Percentiles rank a stretch among this genome's conserved stretches.
phyloP scores from a whole-genome alignment of 1,140 invertebrate species.

The Tribolium madens region DNA sequence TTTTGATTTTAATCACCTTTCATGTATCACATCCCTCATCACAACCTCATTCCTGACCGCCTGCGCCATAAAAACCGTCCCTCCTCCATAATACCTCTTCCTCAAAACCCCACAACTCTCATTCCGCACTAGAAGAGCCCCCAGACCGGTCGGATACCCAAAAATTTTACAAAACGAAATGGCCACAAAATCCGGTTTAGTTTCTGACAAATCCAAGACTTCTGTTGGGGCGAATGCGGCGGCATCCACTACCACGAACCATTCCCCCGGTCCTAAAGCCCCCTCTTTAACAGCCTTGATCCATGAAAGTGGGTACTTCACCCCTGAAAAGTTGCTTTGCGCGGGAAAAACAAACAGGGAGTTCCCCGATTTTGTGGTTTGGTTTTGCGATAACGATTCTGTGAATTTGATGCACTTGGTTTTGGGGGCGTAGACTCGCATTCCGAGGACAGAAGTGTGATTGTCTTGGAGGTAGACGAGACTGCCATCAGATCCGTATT shows the following conservation, averaged over 20 bases:
- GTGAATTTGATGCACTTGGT: conserved; percentile 58
- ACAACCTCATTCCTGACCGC: conserved; percentile 78
- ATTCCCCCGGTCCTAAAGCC: conserved; percentile 68
- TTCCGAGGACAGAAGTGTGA: conserved; percentile 95
- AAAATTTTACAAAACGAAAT: conserved; percentile 99
- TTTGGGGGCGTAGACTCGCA: conserved; percentile 71
- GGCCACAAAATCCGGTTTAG: conserved; percentile 89
- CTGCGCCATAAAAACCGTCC: conserved; percentile 87
- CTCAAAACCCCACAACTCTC: conserved; percentile 73
- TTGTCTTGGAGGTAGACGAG: conserved; percentile 91
- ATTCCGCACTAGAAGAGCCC: conserved; percentile 87
- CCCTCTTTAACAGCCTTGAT: conserved; percentile 76
- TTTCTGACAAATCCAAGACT: conserved; percentile 78
- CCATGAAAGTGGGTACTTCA: conserved; percentile 86
- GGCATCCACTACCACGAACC: conserved; percentile 90
- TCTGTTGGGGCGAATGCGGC: conserved; percentile 86
- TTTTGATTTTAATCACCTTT: conserved; percentile 71
- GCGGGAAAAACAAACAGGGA: conserved; percentile 90
- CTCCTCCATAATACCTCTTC: conserved; percentile 91
- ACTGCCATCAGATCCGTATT: conserved; percentile 67
- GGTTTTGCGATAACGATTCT: conserved; percentile 56
- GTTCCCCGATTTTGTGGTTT: conserved; percentile 61
- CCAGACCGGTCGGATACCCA: conserved; percentile 95
- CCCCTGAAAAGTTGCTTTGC: conserved; percentile 95
- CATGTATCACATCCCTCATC: conserved; percentile 74